Conservation (phyloP, 35 echinoderm and acorn worm species). For the Patiria miniata region DNA sequence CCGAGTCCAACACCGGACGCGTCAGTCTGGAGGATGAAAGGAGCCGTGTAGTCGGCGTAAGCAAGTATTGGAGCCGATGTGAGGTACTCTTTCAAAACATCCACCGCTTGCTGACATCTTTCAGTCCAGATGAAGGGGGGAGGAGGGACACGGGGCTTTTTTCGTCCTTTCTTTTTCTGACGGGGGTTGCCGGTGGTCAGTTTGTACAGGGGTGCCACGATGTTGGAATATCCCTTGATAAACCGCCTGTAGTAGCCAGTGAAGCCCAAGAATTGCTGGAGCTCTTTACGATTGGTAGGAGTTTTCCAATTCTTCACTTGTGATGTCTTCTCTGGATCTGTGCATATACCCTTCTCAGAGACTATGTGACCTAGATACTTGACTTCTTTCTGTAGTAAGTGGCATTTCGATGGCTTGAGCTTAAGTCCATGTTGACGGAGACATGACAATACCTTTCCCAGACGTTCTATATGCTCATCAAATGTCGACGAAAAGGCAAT, state of each 20-base stretch:
- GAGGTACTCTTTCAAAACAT: constrained; percentile 34
- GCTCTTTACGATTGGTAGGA: constrained; percentile 44
- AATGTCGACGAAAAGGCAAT: constrained; percentile 63
- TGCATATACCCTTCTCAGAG: constrained; percentile 16
- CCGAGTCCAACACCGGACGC: constrained; percentile 51
- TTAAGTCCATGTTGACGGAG: constrained; percentile 53
- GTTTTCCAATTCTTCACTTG: constrained; percentile 44
- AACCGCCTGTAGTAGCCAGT: too few relatives aligned
- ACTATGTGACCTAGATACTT: constrained; percentile 64
- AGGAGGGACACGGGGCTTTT: not conserved
- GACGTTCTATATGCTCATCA: constrained; percentile 43
- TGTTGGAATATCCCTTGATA: constrained; percentile 63
- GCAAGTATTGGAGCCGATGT: constrained; percentile 47
- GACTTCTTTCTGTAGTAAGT: constrained; percentile 42
- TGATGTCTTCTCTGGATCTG: constrained; percentile 50
- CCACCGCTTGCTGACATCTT: constrained; percentile 16
- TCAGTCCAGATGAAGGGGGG: too few relatives aligned
- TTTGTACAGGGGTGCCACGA: constrained; percentile 68
- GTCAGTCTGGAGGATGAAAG: constrained; percentile 58
- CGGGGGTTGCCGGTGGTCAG: constrained; percentile 23
- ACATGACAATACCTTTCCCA: not conserved
- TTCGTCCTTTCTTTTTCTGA: too few relatives aligned
- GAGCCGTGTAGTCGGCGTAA: constrained; percentile 38
- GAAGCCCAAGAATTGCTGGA: constrained; percentile 46
- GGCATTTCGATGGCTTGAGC: constrained; percentile 54